Evolutionary conservation across 2,888 invertebrate genomes (phyloP).

Genomic region (Notocelia uddmanniana): DNA sequence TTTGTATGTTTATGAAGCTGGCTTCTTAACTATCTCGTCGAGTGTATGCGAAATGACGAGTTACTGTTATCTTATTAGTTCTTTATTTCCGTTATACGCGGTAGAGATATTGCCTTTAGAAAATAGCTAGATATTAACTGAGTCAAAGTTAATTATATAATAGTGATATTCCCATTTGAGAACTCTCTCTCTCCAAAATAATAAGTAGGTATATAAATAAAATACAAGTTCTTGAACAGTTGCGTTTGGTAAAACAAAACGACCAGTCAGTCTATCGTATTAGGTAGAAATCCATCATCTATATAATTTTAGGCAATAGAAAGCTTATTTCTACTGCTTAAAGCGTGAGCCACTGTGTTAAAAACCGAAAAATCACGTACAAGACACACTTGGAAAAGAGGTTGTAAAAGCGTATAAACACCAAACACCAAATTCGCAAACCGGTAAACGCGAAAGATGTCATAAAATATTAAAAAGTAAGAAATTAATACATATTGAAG

Average conservation of each 20-base stretch:
- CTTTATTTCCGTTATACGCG: slow-evolving; percentile 30
- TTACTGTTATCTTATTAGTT: slow-evolving; percentile 44
- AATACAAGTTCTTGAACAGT: too few relatives aligned
- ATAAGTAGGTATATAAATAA: too few relatives aligned
- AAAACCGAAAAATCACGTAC: slow-evolving; percentile 11
- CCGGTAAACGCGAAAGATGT: slow-evolving; percentile 43
- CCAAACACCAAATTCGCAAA: slow-evolving; percentile 18
- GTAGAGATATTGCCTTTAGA: slow-evolving; percentile 16
- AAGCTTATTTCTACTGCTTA: neutral
- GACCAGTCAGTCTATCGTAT: too few relatives aligned
- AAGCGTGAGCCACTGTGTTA: neutral
- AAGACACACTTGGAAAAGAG: neutral
- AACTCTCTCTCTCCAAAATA: too few relatives aligned
- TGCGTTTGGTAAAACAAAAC: too few relatives aligned
- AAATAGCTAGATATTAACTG: slow-evolving; percentile 17
- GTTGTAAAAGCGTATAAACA: slow-evolving; percentile 11
- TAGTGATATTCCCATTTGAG: too few relatives aligned
- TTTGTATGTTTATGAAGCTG: slow-evolving; percentile 43
- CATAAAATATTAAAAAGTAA: slow-evolving; percentile 43
- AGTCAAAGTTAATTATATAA: too few relatives aligned
- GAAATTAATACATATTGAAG: slow-evolving; percentile 39
- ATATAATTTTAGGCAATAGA: neutral
- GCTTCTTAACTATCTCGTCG: slow-evolving; percentile 46
- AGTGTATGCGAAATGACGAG: slow-evolving; percentile 47
- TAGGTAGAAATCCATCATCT: too few relatives aligned